Conservation (phyloP, 2,113 vertebrate species). For the Pardalotus punctatus region DNA sequence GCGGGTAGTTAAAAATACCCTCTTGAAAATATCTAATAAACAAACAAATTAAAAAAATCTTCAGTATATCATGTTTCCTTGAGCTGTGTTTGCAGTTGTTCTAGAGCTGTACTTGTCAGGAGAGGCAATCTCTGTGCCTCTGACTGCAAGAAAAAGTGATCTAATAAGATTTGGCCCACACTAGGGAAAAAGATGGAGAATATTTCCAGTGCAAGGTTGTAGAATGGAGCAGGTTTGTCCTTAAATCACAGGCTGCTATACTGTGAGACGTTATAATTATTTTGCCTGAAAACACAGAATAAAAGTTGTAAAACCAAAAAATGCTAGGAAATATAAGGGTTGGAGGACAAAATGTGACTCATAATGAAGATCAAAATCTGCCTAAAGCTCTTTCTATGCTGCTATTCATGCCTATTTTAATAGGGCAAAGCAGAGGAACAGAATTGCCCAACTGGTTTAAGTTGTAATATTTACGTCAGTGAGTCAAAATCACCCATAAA, state of each 20-base stretch:
- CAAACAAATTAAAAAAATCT: neutral
- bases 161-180: neutral
- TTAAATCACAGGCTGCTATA: neutral
- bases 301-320: neutral
- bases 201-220: neutral
- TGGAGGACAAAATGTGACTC: neutral
- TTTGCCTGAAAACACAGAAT: slow-evolving; percentile 3
- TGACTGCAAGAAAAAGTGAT: neutral
- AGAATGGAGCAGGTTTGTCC: neutral
- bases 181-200: neutral
- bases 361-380: neutral
- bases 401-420: neutral
- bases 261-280: neutral
- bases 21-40: neutral
- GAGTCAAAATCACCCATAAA: neutral
- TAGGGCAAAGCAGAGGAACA: neutral
- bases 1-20: neutral
- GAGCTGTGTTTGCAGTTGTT: neutral
- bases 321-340: neutral
- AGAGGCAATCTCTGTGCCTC: neutral
- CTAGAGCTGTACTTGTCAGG: neutral
- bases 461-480: neutral
- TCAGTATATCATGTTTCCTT: neutral
- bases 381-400: neutral
- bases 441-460: neutral